These are phyloP conservation scores for Pangasianodon gigas DNA, from an alignment of 2,113 vertebrate species.

Conservation along the genomic window DNA sequence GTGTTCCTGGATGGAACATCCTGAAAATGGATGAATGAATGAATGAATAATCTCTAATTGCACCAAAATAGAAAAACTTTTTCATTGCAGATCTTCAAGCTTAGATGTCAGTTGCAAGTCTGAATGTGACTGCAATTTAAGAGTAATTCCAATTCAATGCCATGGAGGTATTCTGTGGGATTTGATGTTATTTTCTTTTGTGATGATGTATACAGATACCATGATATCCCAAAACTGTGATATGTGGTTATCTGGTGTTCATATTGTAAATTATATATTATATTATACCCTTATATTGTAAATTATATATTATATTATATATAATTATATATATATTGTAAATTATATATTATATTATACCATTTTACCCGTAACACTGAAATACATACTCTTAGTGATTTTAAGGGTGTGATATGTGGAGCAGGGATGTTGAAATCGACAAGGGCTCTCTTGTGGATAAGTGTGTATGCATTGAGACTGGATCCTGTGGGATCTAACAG, in stretches of 20 bases:
- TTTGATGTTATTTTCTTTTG: neutral
- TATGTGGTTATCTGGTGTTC: neutral
- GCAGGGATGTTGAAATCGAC: neutral
- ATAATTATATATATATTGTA: too few species aligned
- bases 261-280: neutral
- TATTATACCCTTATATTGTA: too few species aligned
- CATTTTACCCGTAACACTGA: neutral
- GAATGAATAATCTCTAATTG: neutral
- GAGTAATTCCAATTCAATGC: neutral
- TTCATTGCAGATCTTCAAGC: neutral
- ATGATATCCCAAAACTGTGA: neutral
- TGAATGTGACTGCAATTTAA: neutral
- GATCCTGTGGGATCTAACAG: neutral
- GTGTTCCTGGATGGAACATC: neutral
- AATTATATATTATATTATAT: too few species aligned
- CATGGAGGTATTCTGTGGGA: neutral
- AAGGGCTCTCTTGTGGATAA: neutral
- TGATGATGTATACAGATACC: neutral
- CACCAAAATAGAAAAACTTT: neutral
- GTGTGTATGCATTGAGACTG: neutral
- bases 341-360: neutral
- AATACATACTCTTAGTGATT: too few species aligned
- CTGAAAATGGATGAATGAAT: neutral
- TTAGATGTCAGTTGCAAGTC: neutral
- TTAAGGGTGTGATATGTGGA: neutral